A percentile compares a stretch with the other conserved stretches of the same genome.
Evolutionary conservation across 2,113 vertebrate species (phyloP).

Genomic region (Xerus inauris): DNA sequence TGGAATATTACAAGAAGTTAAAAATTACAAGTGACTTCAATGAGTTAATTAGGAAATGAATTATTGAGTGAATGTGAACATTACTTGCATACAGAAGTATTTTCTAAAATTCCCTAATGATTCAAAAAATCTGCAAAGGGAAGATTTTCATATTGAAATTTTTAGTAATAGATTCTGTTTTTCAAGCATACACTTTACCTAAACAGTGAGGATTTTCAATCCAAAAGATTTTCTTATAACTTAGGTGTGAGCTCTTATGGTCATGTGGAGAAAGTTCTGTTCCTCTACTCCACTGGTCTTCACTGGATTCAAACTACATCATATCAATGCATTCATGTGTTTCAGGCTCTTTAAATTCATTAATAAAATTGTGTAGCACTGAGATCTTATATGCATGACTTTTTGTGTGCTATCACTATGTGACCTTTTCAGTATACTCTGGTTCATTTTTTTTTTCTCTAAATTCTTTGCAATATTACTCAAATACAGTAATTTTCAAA

Average conservation of each 20-base stretch:
- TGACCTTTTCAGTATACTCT: constrained; percentile 31
- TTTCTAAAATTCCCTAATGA: constrained; percentile 53
- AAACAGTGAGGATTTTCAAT: background rate
- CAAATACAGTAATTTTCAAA: background rate
- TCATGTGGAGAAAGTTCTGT: background rate
- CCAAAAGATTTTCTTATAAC: constrained; percentile 9
- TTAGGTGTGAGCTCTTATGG: background rate
- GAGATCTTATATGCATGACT: background rate
- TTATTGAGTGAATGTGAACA: constrained; percentile 33
- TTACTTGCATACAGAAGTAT: background rate
- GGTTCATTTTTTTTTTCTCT: background rate
- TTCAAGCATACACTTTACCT: background rate
- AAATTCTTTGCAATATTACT: background rate
- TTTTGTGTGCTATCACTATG: background rate
- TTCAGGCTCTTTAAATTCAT: background rate
- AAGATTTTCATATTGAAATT: constrained; percentile 43
- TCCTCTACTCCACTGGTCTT: background rate
- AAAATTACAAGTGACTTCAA: background rate
- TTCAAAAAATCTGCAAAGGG: constrained; percentile 48
- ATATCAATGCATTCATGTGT: background rate
- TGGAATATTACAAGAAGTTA: constrained; percentile 2
- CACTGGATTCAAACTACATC: background rate
- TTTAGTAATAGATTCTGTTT: constrained; percentile 42
- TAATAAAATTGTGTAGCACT: background rate
- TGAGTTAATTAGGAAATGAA: constrained; percentile 55